Evolutionary conservation across 2,888 invertebrate species (phyloP), one percentile per base, ranked within the genome.

Genomic region (Pomacea canaliculata): DNA sequence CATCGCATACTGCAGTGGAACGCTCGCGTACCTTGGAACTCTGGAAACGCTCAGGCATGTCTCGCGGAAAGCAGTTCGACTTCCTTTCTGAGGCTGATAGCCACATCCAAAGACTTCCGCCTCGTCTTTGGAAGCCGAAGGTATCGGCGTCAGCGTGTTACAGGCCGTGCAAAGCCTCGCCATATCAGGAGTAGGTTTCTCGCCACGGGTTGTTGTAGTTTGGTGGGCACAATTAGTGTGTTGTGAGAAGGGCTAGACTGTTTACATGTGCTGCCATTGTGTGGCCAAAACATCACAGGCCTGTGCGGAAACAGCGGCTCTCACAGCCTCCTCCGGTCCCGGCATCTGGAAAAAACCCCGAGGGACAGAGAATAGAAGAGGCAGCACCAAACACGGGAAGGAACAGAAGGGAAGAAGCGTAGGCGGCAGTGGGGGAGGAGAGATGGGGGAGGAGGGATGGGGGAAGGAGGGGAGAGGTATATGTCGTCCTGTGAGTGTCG

Each of bases 161-260:
- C 37, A 37, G 37, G 37, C 37, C 37, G 1, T 63, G n/a, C 23
- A 63, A 63, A 27, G 9, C n/a, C 23, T 23, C 18, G 63, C 23
- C 63, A 19, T 63, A 12, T n/a, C 19, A 12, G 63, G 23, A 23
- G 63, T n/a, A 19, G 63, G 63, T 63, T 23, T 23, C 63, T 63
- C 27, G n/a, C 19, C 27, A 19, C 18, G 19, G 51, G n/a, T 19
- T 63, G 63, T 63, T 63, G 63, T 19, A n/a, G 63, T 63, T 63
- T 63, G n/a, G 63, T 63, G 63, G 63, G 63, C 63, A 63, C 63
- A 63, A 63, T 63, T 63, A 63, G 63, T 19, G 27, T 63, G 63
- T 63, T 63, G 7, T 63, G 63, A 63, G 63, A 63, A 63, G 63
- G 51, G 10, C 63, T 19, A 27, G 23, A 63, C 23, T 63, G 63